A percentile compares a stretch with the other conserved stretches of the same genome.
Evolutionary conservation across 2,888 invertebrate species (phyloP).

Genomic region (Argyresthia albistria): DNA sequence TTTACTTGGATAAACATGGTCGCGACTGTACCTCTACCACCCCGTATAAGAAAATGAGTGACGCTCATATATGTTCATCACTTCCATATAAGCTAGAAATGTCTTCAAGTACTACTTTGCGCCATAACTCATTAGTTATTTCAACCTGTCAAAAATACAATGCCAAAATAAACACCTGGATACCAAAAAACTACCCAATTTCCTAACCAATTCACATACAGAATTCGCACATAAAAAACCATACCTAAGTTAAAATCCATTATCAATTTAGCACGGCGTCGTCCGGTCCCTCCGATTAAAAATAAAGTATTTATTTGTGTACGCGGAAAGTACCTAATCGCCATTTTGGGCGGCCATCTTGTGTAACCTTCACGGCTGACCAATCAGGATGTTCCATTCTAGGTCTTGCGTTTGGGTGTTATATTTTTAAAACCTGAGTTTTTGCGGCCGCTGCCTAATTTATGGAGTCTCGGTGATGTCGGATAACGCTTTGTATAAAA

Average conservation of each 20-base stretch:
- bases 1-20: too few species aligned
- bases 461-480: too few species aligned
- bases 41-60: too few species aligned
- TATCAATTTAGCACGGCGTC: conserved; percentile 12
- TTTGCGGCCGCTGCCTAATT: too few species aligned
- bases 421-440: too few species aligned
- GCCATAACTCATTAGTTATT: too few species aligned
- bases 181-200: conserved; percentile 5
- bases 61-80: too few species aligned
- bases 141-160: background rate
- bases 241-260: conserved; percentile 12
- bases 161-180: background rate
- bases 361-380: conserved; percentile 33
- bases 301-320: conserved; percentile 24
- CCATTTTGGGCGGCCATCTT: conserved; percentile 21
- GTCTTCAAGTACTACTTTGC: too few species aligned
- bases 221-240: conserved; percentile 8
- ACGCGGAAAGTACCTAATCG: background rate
- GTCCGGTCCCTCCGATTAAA: conserved; percentile 17
- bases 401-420: too few species aligned
- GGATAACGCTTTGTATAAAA: too few species aligned
- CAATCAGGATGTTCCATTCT: conserved; percentile 19
- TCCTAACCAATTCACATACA: conserved; percentile 3
- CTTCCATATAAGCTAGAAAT: too few species aligned
- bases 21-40: too few species aligned